These are phyloP conservation scores for Resseliella maxima DNA, from an alignment of 2,888 invertebrate species.

Conservation along the genomic window DNA sequence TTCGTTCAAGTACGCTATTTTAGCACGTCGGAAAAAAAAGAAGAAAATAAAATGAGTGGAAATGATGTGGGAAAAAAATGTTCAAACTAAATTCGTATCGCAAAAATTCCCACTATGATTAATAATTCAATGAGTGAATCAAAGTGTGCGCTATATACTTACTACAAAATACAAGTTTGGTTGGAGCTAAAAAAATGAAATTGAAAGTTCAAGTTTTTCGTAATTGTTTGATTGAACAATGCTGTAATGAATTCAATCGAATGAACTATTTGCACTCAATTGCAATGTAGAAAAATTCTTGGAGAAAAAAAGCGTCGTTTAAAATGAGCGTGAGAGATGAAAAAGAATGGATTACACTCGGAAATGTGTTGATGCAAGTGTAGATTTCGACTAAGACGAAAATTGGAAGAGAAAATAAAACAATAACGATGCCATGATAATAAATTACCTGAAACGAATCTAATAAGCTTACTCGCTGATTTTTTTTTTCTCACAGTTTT, in stretches of 20 bases:
- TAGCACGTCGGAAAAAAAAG: not conserved
- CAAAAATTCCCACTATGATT: not conserved
- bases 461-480: not conserved
- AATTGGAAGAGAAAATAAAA: not conserved
- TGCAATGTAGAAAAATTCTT: not conserved
- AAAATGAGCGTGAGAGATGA: not conserved
- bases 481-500: not conserved
- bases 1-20: not conserved
- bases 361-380: not conserved
- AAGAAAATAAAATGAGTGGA: not conserved
- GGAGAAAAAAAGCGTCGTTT: not conserved
- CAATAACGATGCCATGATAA: conserved; percentile 7
- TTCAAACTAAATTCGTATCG: not conserved
- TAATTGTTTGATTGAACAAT: conserved; percentile 47
- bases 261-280: conserved; percentile 26
- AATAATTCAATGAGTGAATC: conserved; percentile 5
- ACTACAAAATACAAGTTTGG: not conserved
- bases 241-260: not conserved
- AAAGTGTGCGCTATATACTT: not conserved
- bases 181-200: not conserved
- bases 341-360: not conserved
- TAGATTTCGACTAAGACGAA: not conserved
- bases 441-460: conserved; percentile 43
- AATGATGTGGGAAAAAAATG: not conserved
- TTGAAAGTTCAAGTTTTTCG: conserved; percentile 14